Evolutionary conservation across 1,140 invertebrate genomes (phyloP).

Genomic region (Campoletis sonorensis): DNA sequence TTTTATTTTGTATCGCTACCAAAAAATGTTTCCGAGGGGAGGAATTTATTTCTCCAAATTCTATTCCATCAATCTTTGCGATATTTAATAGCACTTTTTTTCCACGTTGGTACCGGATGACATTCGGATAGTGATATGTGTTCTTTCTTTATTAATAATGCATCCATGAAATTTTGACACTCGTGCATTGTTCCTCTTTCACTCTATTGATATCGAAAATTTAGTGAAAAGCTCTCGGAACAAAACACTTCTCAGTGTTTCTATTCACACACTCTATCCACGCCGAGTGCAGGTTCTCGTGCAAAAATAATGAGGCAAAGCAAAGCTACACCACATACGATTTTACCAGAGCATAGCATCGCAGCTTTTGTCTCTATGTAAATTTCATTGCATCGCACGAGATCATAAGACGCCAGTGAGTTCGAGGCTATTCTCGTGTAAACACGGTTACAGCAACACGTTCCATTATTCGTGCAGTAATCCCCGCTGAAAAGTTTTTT

Average conservation of each 20-base stretch:
- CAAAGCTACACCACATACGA: slow-evolving; percentile 23
- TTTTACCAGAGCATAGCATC: background rate
- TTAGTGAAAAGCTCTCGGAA: background rate
- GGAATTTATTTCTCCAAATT: too few relatives aligned
- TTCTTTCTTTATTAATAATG: too few relatives aligned
- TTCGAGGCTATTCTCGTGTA: slow-evolving; percentile 34
- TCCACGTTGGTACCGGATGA: too few relatives aligned
- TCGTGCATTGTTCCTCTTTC: background rate
- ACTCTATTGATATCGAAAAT: background rate
- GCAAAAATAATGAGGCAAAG: slow-evolving; percentile 7
- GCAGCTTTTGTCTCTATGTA: slow-evolving; percentile 50
- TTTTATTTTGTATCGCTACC: too few relatives aligned
- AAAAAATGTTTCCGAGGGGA: too few relatives aligned
- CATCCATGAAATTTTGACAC: background rate
- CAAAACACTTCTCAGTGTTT: background rate
- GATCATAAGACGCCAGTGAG: slow-evolving; percentile 42
- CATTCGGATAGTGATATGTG: too few relatives aligned
- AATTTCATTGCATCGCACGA: slow-evolving; percentile 44
- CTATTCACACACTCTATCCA: background rate
- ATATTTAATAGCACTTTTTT: too few relatives aligned
- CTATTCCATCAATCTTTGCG: too few relatives aligned
- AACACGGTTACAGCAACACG: background rate
- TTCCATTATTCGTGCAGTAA: slow-evolving; percentile 29
- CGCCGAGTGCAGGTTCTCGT: slow-evolving; percentile 10
- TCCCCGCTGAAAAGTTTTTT: background rate